A percentile compares a stretch with the other conserved stretches of the same genome.
Conservation (phyloP, 2,113 vertebrate species). For the Haliaeetus leucogaster region DNA sequence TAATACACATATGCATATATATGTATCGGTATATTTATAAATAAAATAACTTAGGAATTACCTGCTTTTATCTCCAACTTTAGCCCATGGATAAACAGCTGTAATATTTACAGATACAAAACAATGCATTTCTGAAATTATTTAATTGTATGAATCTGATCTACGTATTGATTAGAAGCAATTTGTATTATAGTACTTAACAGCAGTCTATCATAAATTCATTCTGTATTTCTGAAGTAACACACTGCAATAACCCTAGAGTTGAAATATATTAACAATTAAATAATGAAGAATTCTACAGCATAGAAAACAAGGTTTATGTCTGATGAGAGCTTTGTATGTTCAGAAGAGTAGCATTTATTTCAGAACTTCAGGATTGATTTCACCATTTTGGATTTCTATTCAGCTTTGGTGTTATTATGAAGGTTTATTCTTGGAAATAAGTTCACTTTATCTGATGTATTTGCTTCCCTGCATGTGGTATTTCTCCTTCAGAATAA, state of each 20-base stretch:
- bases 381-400: background rate
- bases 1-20: background rate
- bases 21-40: background rate
- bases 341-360: background rate
- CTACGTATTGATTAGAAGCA: background rate
- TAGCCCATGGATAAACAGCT: background rate
- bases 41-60: background rate
- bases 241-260: background rate
- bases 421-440: background rate
- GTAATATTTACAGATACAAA: background rate
- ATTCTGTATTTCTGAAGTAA: background rate
- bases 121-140: background rate
- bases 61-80: background rate
- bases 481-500: background rate
- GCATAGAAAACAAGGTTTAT: background rate
- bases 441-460: background rate
- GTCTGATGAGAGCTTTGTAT: background rate
- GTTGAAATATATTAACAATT: background rate
- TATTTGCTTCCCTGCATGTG: background rate
- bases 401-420: background rate
- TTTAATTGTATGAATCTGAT: background rate
- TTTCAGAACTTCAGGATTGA: background rate
- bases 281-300: background rate
- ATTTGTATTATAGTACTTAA: background rate
- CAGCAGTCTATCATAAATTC: background rate